Conservation (phyloP, 35 echinoderm and acorn worm genomes). For the Apostichopus californicus region DNA sequence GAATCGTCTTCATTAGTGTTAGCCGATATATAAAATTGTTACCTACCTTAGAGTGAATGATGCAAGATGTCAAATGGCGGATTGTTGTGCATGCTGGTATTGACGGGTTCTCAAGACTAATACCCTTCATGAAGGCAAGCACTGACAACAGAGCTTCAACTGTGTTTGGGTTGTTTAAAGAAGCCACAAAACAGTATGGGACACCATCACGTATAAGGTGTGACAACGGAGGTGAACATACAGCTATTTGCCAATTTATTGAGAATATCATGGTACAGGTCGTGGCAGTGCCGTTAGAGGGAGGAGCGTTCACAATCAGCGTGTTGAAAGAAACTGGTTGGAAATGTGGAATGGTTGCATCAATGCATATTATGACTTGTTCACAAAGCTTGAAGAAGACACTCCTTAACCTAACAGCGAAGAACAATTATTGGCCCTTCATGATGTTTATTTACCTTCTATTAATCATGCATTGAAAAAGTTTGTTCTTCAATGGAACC, state of each 20-base stretch:
- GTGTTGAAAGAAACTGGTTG: slow-evolving; percentile 23
- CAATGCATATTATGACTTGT: slow-evolving; percentile 49
- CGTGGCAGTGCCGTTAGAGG: slow-evolving; percentile 18
- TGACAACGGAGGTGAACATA: slow-evolving; percentile 3
- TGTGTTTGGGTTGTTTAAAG: background rate
- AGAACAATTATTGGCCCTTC: slow-evolving; percentile 18
- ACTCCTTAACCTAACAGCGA: slow-evolving; percentile 8
- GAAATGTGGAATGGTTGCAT: slow-evolving; percentile 41
- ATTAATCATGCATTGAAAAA: background rate
- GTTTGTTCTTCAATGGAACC: slow-evolving; percentile 9
- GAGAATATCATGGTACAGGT: background rate
- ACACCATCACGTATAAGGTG: background rate
- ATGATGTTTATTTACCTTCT: slow-evolving; percentile 26
- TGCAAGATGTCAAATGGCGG: background rate
- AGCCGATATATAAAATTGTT: no score
- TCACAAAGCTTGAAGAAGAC: slow-evolving; percentile 2
- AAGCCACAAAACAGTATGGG: background rate
- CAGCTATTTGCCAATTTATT: background rate
- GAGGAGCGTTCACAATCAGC: slow-evolving; percentile 52
- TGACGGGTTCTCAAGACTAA: background rate
- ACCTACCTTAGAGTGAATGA: no score
- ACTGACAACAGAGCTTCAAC: background rate
- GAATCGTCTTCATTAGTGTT: no score
- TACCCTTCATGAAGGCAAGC: slow-evolving; percentile 6
- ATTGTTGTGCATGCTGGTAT: slow-evolving; percentile 29